A percentile compares a stretch with the other conserved stretches of the same genome.
phyloP scores from a whole-genome alignment of 1,140 invertebrate species.

The Ceratosolen solmsi region DNA sequence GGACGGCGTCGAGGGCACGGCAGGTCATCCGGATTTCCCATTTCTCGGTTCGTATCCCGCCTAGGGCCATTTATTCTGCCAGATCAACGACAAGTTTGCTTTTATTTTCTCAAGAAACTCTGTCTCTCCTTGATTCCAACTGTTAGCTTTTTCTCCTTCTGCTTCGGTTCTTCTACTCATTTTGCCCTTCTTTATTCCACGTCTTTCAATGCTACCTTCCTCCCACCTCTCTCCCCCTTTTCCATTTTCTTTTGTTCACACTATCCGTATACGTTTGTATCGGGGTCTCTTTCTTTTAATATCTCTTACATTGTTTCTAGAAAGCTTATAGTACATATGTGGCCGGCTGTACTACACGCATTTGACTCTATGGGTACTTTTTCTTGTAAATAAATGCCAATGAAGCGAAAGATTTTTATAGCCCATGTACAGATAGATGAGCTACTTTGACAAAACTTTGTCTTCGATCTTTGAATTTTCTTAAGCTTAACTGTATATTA shows the following conservation, averaged over 20 bases:
- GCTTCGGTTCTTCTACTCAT: constrained; percentile 6
- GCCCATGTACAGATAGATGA: background rate
- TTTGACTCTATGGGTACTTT: background rate
- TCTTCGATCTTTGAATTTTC: background rate
- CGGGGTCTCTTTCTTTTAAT: constrained; percentile 15
- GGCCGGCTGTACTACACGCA: background rate
- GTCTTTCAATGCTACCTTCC: constrained; percentile 27
- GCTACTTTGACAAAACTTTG: background rate
- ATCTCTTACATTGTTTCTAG: no score
- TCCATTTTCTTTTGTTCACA: constrained; percentile 13
- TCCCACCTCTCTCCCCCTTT: constrained; percentile 18
- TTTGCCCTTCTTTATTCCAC: constrained; percentile 1
- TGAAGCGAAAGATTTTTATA: background rate
- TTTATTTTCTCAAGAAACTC: constrained; percentile 41
- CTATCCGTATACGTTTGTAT: background rate
- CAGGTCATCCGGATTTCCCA: constrained; percentile 38
- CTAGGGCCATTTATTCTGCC: constrained; percentile 43
- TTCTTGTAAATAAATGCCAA: background rate
- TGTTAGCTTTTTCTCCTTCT: background rate
- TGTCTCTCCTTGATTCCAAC: constrained; percentile 16
- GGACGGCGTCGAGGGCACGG: background rate
- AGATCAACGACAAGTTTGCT: constrained; percentile 41
- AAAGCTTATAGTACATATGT: background rate
- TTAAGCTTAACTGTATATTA: no score
- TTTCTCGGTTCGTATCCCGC: constrained; percentile 41